Base-by-base conservation (phyloP, 2,113 vertebrate genomes). In the Pycnonotus jocosus region DNA sequence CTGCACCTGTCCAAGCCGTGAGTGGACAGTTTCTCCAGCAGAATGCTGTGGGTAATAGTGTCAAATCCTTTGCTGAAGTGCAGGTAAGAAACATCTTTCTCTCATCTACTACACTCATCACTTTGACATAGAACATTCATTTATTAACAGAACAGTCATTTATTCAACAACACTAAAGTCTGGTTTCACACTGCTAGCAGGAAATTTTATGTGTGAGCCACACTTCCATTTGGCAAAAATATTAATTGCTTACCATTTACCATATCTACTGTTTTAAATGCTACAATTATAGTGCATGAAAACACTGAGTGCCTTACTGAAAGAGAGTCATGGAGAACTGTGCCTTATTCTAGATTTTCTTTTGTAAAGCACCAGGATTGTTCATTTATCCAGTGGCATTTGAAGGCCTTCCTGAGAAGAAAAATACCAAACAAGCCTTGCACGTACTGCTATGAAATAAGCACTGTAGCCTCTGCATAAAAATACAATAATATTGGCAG, bases 141-240 rank as follows among this genome's bases (percentile, higher is more conserved):
- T 64, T 70, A 42, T 48, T 78, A 73, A 42, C 9, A 62, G 53
- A 86, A 58, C 6, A 58, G 66, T 54, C 1, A 3, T 61, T 80
- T 94, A 88, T 90, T 97, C 91, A 93, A 60, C 31, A 89, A 47
- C 20, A 82, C 40, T 79, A 9, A 95, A 95, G 45, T 91, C 92
- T 81, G 35, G 48, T 87, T 97, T 97, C 92, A 81, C 40, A 31
- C 9, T 74, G 57, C 14, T 57, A 56, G 76, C 56, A 80, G 74
- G 68, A 83, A 66, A 44, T 60, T 66, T 92, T 81, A 51, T 83
- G 50, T 44, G 64, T 88, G 20, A 60, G 28, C 47, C 81, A 40
- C 86, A 81, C 30, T 83, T 87, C 71, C 79, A 51, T 91, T 93
- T 95, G 47, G 33, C 62, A 97, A 93, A 82, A 86, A 86, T 33